Conservation (phyloP, 2,888 invertebrate genomes). For the Acronicta aceris region DNA sequence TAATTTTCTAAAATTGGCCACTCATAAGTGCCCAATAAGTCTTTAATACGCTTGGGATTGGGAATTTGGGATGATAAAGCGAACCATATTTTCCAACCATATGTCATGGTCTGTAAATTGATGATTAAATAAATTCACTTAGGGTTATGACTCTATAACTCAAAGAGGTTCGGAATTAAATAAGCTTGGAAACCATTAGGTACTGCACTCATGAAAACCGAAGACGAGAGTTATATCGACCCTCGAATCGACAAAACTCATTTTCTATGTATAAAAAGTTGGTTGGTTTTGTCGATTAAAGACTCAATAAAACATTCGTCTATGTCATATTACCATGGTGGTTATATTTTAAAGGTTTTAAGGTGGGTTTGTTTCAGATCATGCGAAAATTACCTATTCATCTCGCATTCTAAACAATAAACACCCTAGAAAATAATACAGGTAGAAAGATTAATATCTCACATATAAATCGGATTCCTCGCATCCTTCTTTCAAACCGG, state of each 20-base stretch:
- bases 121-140: slow-evolving; percentile 46
- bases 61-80: neutral
- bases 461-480: slow-evolving; percentile 21
- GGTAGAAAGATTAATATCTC: slow-evolving; percentile 38
- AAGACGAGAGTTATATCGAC: no score
- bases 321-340: neutral
- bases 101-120: slow-evolving; percentile 33
- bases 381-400: no score
- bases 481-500: slow-evolving; percentile 8
- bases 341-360: no score
- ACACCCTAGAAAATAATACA: slow-evolving; percentile 9
- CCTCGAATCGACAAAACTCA: no score
- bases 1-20: slow-evolving; percentile 50
- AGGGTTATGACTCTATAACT: slow-evolving; percentile 13
- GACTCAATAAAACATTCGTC: neutral
- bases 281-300: neutral
- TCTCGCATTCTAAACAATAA: neutral
- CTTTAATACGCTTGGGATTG: slow-evolving; percentile 52
- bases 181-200: no score
- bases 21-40: slow-evolving; percentile 19
- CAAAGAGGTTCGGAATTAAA: slow-evolving; percentile 20
- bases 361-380: no score
- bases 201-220: no score
- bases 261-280: no score
- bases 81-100: slow-evolving; percentile 16